phyloP scores from a whole-genome alignment of 92 coral and sea anemone genomes.

The Isaurus tuberculatus region DNA sequence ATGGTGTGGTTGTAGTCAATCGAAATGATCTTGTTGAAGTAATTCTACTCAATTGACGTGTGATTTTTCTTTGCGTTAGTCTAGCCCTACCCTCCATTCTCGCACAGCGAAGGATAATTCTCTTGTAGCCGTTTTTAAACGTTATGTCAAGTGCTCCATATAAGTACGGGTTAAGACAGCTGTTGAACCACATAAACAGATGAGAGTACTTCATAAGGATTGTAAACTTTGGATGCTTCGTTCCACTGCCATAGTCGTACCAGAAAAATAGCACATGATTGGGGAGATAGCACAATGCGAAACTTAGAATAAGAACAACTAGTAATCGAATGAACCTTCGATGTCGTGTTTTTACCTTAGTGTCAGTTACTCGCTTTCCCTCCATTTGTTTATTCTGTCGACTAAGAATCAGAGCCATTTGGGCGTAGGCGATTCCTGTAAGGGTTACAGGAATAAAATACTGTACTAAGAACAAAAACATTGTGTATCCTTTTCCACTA shows the following conservation, averaged over 20 bases:
- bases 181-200: conserved; percentile 90
- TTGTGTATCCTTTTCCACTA: conserved; percentile 73
- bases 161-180: conserved; percentile 92
- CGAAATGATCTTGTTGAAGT: conserved; percentile 33
- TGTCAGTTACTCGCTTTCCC: conserved; percentile 69
- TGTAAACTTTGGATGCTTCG: conserved; percentile 75
- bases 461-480: conserved; percentile 79
- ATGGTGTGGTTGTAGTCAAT: conserved; percentile 17
- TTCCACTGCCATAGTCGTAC: conserved; percentile 91
- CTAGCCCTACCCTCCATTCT: conserved; percentile 80
- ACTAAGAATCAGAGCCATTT: conserved; percentile 78
- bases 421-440: conserved; percentile 79
- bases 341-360: conserved; percentile 76
- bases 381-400: conserved; percentile 74
- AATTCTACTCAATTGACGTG: conserved; percentile 68
- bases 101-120: conserved; percentile 77
- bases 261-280: conserved; percentile 95
- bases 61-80: conserved; percentile 74
- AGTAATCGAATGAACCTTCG: conserved; percentile 87
- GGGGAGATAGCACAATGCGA: conserved; percentile 93
- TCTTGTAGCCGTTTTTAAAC: conserved; percentile 82
- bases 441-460: conserved; percentile 77
- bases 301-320: conserved; percentile 84
- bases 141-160: conserved; percentile 94
- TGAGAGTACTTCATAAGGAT: conserved; percentile 95